Base-by-base conservation (phyloP, 1,140 invertebrate genomes). In the Heliconius himera region DNA sequence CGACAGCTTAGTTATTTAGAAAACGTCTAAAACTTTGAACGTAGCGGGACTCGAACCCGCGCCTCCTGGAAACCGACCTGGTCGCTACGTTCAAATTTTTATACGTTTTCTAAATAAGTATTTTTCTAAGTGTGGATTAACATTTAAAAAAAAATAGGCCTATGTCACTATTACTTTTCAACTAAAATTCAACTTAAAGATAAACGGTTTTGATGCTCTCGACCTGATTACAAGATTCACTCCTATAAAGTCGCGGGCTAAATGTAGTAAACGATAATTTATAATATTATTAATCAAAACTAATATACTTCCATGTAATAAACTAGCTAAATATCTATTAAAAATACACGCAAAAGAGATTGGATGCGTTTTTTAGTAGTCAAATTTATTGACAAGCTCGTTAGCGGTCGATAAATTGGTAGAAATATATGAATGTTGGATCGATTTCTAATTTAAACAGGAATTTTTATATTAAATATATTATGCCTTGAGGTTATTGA, bases 321-420 rank as follows among this genome's bases (percentile, higher is more conserved):
- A 74, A 78, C 72, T 33, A 74, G n/a, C 22, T 74, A 74, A 74
- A 76, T 76, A 76, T 66, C 46, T 81, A 74, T 81, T 74, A 74
- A 29, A 74, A 74, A 76, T 80, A 74, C 22, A 74, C n/a, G 54
- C 72, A 36, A 71, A 78, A 74, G n/a, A 74, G 41, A 75, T 81
- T 81, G 76, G 71, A 73, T 77, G 72, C 81, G 78, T 84, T 82
- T 72, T 76, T 86, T 83, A 87, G 41, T 83, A 82, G 76, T 83
- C 86, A 84, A 90, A 87, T 91, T 91, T 90, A 91, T 91, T 78
- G 86, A 83, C 79, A 70, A 74, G 84, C 89, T 92, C 88, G 87
- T 91, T 91, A 92, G 87, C 74, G 72, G 83, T 41, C 76, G 74
- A 90, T 91, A 90, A 90, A 91, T 90, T 84, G 75, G 66, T 80